Conservation (phyloP, 2,888 invertebrate genomes). For the Sminthurides aquaticus region DNA sequence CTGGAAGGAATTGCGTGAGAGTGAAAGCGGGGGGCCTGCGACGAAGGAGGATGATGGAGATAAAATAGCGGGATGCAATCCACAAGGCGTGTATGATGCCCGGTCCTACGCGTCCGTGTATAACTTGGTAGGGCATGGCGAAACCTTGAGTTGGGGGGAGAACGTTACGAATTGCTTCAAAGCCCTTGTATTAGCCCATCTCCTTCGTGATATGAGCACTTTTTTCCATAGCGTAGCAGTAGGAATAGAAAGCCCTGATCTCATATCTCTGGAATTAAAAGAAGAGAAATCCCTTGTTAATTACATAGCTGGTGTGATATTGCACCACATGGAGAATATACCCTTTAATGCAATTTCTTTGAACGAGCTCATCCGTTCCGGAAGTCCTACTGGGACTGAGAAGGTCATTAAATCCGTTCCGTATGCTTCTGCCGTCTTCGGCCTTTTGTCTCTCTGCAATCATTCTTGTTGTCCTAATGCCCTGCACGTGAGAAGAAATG, state of each 20-base stretch:
- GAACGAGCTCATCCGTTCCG: constrained; percentile 19
- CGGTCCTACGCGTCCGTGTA: constrained; percentile 6
- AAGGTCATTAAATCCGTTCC: constrained; percentile 19
- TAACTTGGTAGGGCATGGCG: constrained; percentile 14
- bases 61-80: constrained; percentile 10
- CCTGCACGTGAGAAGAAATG: constrained; percentile 29
- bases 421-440: constrained; percentile 37
- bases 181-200: constrained; percentile 29
- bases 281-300: constrained; percentile 6
- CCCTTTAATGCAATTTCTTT: constrained; percentile 41
- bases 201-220: constrained; percentile 29
- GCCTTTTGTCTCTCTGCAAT: constrained; percentile 34
- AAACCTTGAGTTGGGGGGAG: constrained; percentile 18
- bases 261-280: not conserved
- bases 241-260: not conserved
- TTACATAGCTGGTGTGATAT: constrained; percentile 30
- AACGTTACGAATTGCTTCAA: constrained; percentile 28
- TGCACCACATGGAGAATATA: constrained; percentile 37
- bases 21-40: not conserved
- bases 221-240: constrained; percentile 20
- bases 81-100: constrained; percentile 3
- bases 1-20: not conserved
- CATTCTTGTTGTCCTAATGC: constrained; percentile 41
- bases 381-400: constrained; percentile 7
- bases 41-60: not conserved